Evolutionary conservation across 2,888 invertebrate genomes (phyloP), one percentile per base, ranked within the genome.

Genomic region (Horisme vitalbata): DNA sequence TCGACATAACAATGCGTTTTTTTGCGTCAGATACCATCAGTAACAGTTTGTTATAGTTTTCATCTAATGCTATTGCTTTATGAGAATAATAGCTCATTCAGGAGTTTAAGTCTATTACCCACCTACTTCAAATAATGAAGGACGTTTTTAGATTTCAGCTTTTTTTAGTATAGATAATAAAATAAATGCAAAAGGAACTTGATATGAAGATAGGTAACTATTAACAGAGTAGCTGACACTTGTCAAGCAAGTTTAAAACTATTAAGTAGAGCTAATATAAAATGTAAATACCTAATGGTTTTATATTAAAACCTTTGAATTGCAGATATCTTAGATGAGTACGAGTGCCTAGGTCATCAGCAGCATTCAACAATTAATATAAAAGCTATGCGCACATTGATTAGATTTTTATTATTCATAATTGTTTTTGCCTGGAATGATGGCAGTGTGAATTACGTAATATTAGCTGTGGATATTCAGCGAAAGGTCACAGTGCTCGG

Each of bases 401-500:
- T 55, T 53, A 44, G 35, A 23, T 55, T 59, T 59, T 59, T 59
- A 45, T 48, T 48, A 43, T 50, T 44, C 31, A 45, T 45, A 45
- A 48, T 50, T 44, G 51, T 52, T 56, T 54, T 51, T 52, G 54
- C 45, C 28, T 35, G 48, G 49, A 38, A 41, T 55, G 48, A 56
- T 59, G 54, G 48, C 46, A 59, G 66, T 62, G 66, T 73, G 65
- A 71, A 75, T 81, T 79, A 76, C 79, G 78, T 80, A 79, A 83
- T 68, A 54, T 68, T 58, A 61, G 65, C 63, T 61, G 64, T 70
- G 62, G 72, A 75, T 71, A 71, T 76, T 71, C 70, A 69, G 70
- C 70, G 67, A 81, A 80, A 87, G 87, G 87, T 87, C 84, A 82
- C 76, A 66, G 77, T 81, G 85, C 65, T 75, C 84, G 74, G 78